Percentiles rank a stretch among this genome's conserved stretches.
Conservation (phyloP, 92 coral and sea anemone species). For the Palythoa grandis region DNA sequence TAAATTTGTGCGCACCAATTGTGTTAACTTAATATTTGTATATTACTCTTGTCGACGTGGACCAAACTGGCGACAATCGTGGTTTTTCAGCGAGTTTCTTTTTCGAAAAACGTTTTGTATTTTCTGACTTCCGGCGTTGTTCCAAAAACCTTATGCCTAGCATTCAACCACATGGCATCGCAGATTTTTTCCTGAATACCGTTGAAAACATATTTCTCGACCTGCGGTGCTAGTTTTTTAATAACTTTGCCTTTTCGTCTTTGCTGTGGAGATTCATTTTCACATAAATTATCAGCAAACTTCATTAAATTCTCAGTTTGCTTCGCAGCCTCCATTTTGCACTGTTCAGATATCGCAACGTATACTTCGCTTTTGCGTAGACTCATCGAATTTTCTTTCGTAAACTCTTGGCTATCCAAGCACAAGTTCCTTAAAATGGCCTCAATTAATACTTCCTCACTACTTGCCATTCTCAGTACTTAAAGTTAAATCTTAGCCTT, state of each 20-base stretch:
- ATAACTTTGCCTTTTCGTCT: constrained; percentile 74
- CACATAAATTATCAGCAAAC: constrained; percentile 71
- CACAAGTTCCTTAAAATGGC: not conserved
- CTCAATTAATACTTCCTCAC: constrained; percentile 49
- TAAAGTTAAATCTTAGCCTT: not conserved
- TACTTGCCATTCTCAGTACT: constrained; percentile 42
- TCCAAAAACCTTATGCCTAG: constrained; percentile 71
- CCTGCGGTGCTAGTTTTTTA: constrained; percentile 83
- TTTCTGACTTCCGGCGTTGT: constrained; percentile 39
- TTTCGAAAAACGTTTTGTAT: not conserved
- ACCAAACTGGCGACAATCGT: not conserved
- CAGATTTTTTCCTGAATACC: constrained; percentile 75
- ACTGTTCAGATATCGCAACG: constrained; percentile 59
- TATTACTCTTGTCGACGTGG: too few relatives aligned
- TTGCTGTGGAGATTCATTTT: constrained; percentile 57
- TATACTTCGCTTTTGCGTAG: constrained; percentile 46
- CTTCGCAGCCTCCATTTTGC: constrained; percentile 71
- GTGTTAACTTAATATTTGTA: too few relatives aligned
- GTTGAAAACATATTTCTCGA: constrained; percentile 76
- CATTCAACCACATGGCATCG: constrained; percentile 77
- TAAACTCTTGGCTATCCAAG: constrained; percentile 10
- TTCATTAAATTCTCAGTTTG: constrained; percentile 66
- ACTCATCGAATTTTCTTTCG: constrained; percentile 37
- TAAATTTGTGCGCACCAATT: too few relatives aligned
- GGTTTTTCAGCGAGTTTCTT: not conserved